Conservation (phyloP, 2,797 vertebrate species). For the Thamnophis elegans region DNA sequence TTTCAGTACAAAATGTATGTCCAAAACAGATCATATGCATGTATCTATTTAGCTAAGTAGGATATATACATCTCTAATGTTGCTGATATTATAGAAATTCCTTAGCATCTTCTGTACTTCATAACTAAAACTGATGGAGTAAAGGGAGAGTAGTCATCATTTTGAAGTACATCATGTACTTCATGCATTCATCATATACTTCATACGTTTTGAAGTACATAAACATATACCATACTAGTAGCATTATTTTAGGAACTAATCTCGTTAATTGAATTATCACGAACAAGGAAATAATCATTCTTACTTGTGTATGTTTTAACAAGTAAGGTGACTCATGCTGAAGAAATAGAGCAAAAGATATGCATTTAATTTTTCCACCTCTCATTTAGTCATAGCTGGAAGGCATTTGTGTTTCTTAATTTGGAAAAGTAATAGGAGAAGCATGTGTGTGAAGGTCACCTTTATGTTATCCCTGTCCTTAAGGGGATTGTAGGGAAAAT, state of each 20-base stretch:
- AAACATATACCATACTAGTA: not conserved
- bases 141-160: not conserved
- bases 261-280: constrained; percentile 34
- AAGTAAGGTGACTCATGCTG: constrained; percentile 47
- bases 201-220: not conserved
- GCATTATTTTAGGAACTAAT: constrained; percentile 3
- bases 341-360: constrained; percentile 16
- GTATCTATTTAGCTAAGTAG: not conserved
- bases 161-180: not conserved
- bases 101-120: constrained; percentile 16
- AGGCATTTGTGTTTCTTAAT: constrained; percentile 41
- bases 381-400: constrained; percentile 16
- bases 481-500: not conserved
- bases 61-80: not conserved
- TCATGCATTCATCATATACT: too few relatives aligned
- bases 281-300: constrained; percentile 39
- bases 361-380: constrained; percentile 25
- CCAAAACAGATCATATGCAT: not conserved
- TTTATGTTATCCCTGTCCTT: constrained; percentile 14
- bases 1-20: not conserved
- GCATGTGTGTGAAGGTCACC: not conserved
- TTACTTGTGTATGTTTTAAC: constrained; percentile 43
- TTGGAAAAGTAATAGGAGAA: constrained; percentile 39
- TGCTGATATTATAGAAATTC: constrained; percentile 7
- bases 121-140: constrained; percentile 15